Conservation (phyloP, 2,888 invertebrate genomes). For the Scelioninae gen. 1 region DNA sequence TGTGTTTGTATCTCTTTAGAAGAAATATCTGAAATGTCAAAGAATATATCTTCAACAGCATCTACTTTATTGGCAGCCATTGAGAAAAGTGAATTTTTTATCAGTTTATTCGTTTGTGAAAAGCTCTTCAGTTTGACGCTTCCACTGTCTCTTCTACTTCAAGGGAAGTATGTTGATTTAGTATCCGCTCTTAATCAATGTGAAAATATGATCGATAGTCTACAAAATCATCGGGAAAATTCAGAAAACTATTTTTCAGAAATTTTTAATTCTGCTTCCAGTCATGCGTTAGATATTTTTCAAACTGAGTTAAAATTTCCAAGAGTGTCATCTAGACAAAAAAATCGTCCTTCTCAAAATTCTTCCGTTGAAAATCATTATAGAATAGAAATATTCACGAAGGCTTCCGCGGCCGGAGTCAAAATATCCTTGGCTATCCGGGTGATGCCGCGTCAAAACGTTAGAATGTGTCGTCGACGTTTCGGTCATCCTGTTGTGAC, state of each 20-base stretch:
- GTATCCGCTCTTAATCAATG: conserved; percentile 18
- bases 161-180: conserved; percentile 18
- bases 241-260: conserved; percentile 33
- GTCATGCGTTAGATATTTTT: conserved; percentile 16
- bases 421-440: too few species aligned
- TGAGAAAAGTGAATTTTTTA: conserved; percentile 39
- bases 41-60: conserved; percentile 35
- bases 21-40: conserved; percentile 22
- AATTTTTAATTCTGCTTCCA: conserved; percentile 20
- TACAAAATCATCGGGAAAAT: conserved; percentile 21
- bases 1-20: conserved; percentile 27
- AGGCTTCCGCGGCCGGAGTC: too few species aligned
- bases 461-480: too few species aligned
- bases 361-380: too few species aligned
- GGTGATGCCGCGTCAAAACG: too few species aligned
- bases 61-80: conserved; percentile 73
- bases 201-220: conserved; percentile 10
- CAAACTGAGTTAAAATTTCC: conserved; percentile 23
- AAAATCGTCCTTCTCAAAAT: conserved; percentile 22
- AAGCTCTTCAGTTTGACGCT: conserved; percentile 31
- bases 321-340: conserved; percentile 29
- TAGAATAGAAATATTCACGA: too few species aligned
- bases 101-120: conserved; percentile 35
- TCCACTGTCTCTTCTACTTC: conserved; percentile 37
- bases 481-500: too few species aligned